Conservation (phyloP, 1,140 invertebrate species). For the Neomicropteryx cornuta region DNA sequence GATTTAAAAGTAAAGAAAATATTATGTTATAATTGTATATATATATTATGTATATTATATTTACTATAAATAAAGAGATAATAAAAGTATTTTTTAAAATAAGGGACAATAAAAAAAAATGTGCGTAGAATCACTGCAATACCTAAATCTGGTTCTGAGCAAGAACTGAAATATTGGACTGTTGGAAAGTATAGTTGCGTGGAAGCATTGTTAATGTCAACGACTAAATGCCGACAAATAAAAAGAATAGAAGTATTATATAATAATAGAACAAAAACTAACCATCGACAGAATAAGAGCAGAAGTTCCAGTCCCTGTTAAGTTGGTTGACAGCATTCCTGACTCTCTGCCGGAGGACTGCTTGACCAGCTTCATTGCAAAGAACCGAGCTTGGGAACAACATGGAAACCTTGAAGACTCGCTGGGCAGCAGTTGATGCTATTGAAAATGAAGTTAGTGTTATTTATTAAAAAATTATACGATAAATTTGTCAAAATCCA, state of each 20-base stretch:
- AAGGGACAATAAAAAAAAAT: too few species aligned
- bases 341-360: conserved; percentile 78
- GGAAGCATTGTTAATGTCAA: too few species aligned
- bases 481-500: conserved; percentile 4
- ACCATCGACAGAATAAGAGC: conserved; percentile 77
- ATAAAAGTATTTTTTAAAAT: too few species aligned
- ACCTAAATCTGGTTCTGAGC: too few species aligned
- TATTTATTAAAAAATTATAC: conserved; percentile 4
- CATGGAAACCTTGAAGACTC: conserved; percentile 87
- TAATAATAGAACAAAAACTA: conserved; percentile 14
- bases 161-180: too few species aligned
- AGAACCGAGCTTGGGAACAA: conserved; percentile 87
- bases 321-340: conserved; percentile 77
- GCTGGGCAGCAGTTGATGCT: conserved; percentile 74
- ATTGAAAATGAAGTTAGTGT: conserved; percentile 19
- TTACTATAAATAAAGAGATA: too few species aligned
- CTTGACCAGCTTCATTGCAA: conserved; percentile 88
- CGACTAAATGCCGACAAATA: too few species aligned
- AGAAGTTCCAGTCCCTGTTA: conserved; percentile 90
- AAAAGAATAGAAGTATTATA: conserved; percentile 3
- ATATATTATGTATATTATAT: too few species aligned
- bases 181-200: too few species aligned
- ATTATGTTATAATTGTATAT: too few species aligned
- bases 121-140: too few species aligned
- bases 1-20: too few species aligned